Base-by-base conservation (phyloP, 2,888 invertebrate genomes). In the Euphydryas editha region DNA sequence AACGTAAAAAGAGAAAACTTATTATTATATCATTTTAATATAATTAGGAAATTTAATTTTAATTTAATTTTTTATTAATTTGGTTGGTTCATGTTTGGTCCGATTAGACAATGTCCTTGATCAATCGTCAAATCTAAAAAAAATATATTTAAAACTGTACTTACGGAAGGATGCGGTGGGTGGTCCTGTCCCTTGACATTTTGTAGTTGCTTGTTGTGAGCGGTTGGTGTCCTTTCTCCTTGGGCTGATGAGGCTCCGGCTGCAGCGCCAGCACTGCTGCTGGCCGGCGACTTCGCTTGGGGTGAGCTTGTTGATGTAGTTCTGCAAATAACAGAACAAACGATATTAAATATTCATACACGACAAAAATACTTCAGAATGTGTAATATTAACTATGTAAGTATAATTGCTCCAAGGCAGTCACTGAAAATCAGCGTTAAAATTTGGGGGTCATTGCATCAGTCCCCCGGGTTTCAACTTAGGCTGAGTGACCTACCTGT, bases 81-180 rank as follows among this genome's bases (percentile, higher is more conserved):
- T 13, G 4, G 36, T 1, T 11, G 39, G 4, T 4, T 15, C 39
- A 39, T 11, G 39, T 1, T 39, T 11, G 39, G 39, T 3, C 39
- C 8, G 39, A 44, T n/a, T n/a, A 15, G 42, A n/a, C 42, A 44
- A n/a, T 44, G 42, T 44, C 42, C 42, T n/a, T 47, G 18, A 18
- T 18, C 37, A 46, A 11, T 44, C 15, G 15, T 15, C 42, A 57
- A 56, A 15, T 54, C 17, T 11, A 30, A 30, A 6, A 17, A 30
- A 36, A n/a, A 11, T 47, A 21, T n/a, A n/a, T 30, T 8, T 30
- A 30, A 30, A 30, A 30, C 4, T 30, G 21, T 30, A 93, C 95
- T 95, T 93, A 96, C 96, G 93, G 96, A 96, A 81, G 96, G 96
- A 90, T 96, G 96, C 82, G 96, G 88, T 78, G 87, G 89, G 20